Percentiles rank a stretch among this genome's conserved stretches.
These are phyloP conservation scores for Pachycephala philippinensis DNA, from an alignment of 2,113 vertebrate genomes.

Conservation along the genomic window DNA sequence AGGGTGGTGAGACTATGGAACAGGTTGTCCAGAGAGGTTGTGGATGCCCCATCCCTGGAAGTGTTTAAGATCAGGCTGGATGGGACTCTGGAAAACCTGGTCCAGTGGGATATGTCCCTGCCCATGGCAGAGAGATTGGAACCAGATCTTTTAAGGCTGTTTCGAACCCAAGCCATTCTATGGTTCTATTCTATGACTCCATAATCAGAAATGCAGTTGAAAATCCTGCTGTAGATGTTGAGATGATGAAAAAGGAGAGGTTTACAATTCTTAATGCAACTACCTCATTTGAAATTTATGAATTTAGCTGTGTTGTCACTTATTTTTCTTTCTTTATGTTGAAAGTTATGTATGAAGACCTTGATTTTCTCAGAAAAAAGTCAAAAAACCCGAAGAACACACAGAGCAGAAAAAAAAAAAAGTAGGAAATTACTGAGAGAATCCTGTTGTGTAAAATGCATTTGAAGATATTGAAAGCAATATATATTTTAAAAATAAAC, in stretches of 20 bases:
- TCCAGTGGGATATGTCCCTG: neutral
- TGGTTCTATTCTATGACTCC: neutral
- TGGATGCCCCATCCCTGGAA: neutral
- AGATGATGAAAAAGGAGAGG: neutral
- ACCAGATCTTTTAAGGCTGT: neutral
- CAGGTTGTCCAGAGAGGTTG: neutral
- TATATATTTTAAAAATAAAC: neutral
- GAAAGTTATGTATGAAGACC: neutral
- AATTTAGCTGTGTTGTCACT: neutral
- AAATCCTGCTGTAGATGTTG: neutral
- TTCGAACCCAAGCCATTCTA: neutral
- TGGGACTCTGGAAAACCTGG: neutral
- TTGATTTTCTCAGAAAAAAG: neutral
- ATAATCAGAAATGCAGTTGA: neutral
- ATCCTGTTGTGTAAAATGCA: neutral
- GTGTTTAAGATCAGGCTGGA: neutral
- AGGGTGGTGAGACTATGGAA: neutral
- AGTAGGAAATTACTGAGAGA: neutral
- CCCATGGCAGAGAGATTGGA: neutral
- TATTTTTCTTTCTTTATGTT: neutral
- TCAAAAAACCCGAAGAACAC: fast-evolving
- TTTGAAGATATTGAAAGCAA: neutral
- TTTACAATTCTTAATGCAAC: neutral
- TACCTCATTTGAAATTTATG: neutral
- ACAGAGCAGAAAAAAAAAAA: neutral